phyloP scores from a whole-genome alignment of 53 echinoderm and acorn worm genomes.

The Holothuria leucospilota region DNA sequence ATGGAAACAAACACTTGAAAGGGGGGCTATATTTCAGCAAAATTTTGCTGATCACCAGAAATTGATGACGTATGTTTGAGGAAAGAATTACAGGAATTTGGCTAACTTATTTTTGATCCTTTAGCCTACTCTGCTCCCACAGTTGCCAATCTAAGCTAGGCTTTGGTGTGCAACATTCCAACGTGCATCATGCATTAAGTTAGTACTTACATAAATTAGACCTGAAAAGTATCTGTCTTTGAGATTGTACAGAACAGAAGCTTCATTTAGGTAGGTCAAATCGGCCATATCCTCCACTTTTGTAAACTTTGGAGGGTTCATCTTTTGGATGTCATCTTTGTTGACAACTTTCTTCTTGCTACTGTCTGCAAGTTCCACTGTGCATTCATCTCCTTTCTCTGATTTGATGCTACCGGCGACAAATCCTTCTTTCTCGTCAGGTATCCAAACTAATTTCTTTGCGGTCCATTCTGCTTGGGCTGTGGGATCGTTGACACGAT shows the following conservation, averaged over 20 bases:
- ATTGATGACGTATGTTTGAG: too few species aligned
- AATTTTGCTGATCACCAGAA: too few species aligned
- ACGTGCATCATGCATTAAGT: too few species aligned
- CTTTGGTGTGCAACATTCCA: too few species aligned
- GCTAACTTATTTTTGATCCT: too few species aligned
- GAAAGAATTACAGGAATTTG: too few species aligned
- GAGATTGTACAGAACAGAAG: constrained; percentile 92
- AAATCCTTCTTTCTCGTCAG: constrained; percentile 93
- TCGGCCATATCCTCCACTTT: constrained; percentile 99
- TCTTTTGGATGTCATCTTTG: constrained; percentile 97
- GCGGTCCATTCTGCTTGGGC: constrained; percentile 93
- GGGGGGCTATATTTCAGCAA: too few species aligned
- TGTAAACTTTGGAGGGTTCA: constrained; percentile 99
- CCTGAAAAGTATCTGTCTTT: constrained; percentile 99
- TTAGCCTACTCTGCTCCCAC: too few species aligned
- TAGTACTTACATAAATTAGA: constrained; percentile 95
- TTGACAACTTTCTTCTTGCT: constrained; percentile 75
- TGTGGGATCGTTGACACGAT: constrained; percentile 84
- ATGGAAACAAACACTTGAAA: too few species aligned
- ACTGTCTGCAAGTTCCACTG: constrained; percentile 81
- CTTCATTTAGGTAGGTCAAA: constrained; percentile 97
- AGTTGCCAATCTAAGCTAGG: neutral
- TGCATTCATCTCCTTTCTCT: constrained; percentile 82
- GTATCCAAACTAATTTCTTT: constrained; percentile 90
- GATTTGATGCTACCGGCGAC: constrained; percentile 84